Percentiles rank a stretch among this genome's conserved stretches.
phyloP scores from a whole-genome alignment of 2,797 vertebrate genomes.

The Labeo calbasu region DNA sequence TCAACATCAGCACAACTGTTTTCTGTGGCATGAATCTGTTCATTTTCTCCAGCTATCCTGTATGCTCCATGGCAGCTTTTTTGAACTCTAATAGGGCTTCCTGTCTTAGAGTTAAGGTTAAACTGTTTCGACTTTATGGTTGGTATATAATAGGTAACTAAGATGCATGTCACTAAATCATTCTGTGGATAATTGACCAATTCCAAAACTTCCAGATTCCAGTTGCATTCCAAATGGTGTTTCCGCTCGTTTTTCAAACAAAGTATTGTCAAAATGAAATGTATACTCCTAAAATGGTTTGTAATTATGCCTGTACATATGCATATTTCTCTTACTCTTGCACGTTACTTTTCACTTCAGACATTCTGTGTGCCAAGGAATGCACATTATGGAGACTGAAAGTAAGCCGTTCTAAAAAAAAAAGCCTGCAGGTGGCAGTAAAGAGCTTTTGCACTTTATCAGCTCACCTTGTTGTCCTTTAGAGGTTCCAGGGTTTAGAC shows the following conservation, averaged over 20 bases:
- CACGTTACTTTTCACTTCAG: background rate
- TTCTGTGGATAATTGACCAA: background rate
- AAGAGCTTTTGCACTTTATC: background rate
- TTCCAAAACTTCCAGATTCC: background rate
- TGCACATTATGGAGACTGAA: background rate
- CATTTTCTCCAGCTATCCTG: background rate
- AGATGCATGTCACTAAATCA: background rate
- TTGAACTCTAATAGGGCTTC: background rate
- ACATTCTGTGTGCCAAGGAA: background rate
- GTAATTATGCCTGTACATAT: background rate
- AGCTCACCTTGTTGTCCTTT: background rate
- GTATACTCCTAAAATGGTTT: background rate
- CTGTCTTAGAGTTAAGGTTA: background rate
- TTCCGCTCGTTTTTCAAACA: background rate
- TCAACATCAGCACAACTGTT: background rate
- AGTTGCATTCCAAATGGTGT: slow-evolving; percentile 10
- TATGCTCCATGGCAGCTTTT: slow-evolving; percentile 16
- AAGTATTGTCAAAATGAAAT: background rate
- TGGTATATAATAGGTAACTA: background rate
- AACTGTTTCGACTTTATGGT: background rate
- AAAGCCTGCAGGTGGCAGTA: slow-evolving; percentile 5
- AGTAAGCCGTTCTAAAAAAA: background rate
- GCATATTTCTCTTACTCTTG: background rate
- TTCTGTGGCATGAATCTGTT: background rate
- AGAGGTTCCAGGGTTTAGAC: slow-evolving; percentile 7